Evolutionary conservation across 2,113 vertebrate genomes (phyloP).

Genomic region (Spermophilus dauricus): DNA sequence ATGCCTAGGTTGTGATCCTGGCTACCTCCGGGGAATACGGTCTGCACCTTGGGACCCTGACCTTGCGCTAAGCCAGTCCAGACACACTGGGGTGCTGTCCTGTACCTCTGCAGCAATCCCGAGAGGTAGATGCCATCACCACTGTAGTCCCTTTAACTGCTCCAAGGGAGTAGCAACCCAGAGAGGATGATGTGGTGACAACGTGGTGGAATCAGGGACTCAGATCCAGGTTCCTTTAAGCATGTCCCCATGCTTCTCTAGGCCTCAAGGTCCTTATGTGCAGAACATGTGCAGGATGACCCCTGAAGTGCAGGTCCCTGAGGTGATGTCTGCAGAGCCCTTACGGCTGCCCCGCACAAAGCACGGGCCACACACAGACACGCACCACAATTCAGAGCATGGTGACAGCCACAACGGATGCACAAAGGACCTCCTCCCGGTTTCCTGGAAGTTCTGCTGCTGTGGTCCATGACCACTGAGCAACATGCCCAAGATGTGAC

Average conservation of each 20-base stretch:
- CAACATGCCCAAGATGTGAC: fast-evolving
- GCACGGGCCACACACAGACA: too few relatives aligned
- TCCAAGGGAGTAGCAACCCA: not conserved
- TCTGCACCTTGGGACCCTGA: fast-evolving
- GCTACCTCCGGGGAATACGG: not conserved
- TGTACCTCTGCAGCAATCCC: fast-evolving
- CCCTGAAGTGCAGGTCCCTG: not conserved
- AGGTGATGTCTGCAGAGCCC: not conserved
- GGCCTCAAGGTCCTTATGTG: not conserved
- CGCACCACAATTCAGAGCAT: fast-evolving
- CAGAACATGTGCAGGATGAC: fast-evolving
- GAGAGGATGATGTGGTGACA: not conserved
- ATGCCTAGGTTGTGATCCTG: not conserved
- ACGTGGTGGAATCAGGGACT: not conserved
- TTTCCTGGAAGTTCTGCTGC: too few relatives aligned
- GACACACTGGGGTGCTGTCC: fast-evolving
- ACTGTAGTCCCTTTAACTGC: not conserved
- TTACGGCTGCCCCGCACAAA: fast-evolving
- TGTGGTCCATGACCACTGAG: not conserved
- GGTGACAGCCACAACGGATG: fast-evolving
- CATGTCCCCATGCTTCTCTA: fast-evolving
- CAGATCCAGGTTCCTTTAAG: not conserved
- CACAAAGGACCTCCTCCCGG: too few relatives aligned
- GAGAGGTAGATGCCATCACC: fast-evolving
- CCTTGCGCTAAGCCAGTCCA: fast-evolving